Conservation (phyloP, 2,888 invertebrate species). For the Torymus aiolomorphi region DNA sequence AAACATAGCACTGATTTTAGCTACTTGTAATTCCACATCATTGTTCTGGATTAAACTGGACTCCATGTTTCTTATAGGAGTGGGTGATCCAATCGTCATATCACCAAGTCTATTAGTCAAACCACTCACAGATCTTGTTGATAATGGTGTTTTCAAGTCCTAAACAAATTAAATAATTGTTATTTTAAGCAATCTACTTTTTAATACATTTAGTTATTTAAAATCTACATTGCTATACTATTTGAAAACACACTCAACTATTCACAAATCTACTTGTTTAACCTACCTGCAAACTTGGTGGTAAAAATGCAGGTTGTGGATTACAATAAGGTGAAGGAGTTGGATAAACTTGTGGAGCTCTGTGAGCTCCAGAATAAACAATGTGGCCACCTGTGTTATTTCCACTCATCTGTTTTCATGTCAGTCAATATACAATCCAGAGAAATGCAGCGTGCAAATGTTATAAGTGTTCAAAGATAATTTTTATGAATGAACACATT, state of each 20-base stretch:
- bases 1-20: conserved; percentile 91
- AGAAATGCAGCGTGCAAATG: conserved; percentile 71
- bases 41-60: conserved; percentile 80
- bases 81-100: conserved; percentile 72
- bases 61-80: conserved; percentile 76
- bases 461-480: conserved; percentile 57
- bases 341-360: conserved; percentile 74
- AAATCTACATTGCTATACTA: neutral
- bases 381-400: conserved; percentile 70
- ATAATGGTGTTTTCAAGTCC: conserved; percentile 74
- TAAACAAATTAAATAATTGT: conserved; percentile 56
- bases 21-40: conserved; percentile 85
- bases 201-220: too few relatives aligned
- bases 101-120: conserved; percentile 73
- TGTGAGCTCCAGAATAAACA: conserved; percentile 72
- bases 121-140: conserved; percentile 70
- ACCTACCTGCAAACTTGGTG: conserved; percentile 73
- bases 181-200: neutral
- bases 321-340: conserved; percentile 73
- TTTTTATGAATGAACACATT: conserved; percentile 27
- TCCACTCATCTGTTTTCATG: conserved; percentile 70
- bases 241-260: neutral
- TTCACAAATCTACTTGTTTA: conserved; percentile 10
- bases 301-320: conserved; percentile 75
- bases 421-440: conserved; percentile 66